Conservation (phyloP, 1,140 invertebrate genomes). For the Papilio helenus region DNA sequence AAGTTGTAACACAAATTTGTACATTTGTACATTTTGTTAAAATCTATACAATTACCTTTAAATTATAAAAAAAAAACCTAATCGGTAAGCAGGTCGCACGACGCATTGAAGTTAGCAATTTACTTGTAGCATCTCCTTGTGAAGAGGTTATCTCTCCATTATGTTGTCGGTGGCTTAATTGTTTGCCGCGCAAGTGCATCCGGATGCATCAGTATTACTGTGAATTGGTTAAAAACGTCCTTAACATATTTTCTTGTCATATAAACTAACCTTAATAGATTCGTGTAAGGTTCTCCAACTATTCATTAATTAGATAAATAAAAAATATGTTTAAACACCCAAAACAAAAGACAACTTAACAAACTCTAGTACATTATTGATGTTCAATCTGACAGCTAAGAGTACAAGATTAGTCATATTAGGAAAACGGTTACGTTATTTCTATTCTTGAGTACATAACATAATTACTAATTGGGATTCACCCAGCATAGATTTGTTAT, state of each 20-base stretch:
- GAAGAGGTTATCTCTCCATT: constrained; percentile 9
- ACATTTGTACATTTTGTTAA: no score
- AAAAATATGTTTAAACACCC: no score
- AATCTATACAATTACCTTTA: no score
- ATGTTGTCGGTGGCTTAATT: constrained; percentile 15
- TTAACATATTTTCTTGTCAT: not conserved
- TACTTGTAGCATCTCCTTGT: not conserved
- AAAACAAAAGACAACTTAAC: no score
- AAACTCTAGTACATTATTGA: no score
- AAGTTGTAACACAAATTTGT: no score
- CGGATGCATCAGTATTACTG: constrained; percentile 19
- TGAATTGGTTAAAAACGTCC: constrained; percentile 2
- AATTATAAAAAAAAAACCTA: no score
- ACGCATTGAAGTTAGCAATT: constrained; percentile 2
- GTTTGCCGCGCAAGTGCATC: not conserved
- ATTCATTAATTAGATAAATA: no score
- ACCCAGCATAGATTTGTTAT: no score
- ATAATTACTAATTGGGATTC: not conserved
- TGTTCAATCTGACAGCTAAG: no score
- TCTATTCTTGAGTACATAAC: not conserved
- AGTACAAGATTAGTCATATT: not conserved
- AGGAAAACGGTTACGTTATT: not conserved
- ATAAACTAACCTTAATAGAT: not conserved
- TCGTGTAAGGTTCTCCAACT: no score
- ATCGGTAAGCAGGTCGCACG: not conserved